phyloP scores from a whole-genome alignment of 2,888 invertebrate species.

The Pandemis heparana region DNA sequence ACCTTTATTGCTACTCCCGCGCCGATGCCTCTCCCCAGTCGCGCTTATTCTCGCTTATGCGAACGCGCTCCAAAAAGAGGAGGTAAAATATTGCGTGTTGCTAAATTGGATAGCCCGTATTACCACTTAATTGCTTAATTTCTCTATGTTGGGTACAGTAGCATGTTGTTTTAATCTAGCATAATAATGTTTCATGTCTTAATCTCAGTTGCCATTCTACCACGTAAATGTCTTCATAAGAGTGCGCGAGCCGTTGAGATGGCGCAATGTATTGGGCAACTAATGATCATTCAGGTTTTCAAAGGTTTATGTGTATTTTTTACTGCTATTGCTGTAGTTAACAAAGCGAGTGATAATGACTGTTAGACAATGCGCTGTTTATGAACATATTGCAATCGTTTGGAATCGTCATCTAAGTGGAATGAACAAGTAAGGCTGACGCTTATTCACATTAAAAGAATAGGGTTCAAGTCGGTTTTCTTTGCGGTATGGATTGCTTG shows the following conservation, averaged over 20 bases:
- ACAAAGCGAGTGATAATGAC: constrained; percentile 27
- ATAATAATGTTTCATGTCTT: background rate
- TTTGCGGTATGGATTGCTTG: too few relatives aligned
- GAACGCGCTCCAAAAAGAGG: too few relatives aligned
- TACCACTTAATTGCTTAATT: too few relatives aligned
- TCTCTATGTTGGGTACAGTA: background rate
- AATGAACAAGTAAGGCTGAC: background rate
- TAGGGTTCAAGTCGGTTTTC: too few relatives aligned
- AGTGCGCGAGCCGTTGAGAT: constrained; percentile 10
- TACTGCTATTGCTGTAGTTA: constrained; percentile 12
- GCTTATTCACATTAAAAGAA: background rate
- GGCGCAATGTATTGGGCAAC: constrained; percentile 21
- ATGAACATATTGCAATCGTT: constrained; percentile 29
- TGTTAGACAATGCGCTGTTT: constrained; percentile 25
- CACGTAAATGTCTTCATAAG: constrained; percentile 5
- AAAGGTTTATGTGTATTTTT: constrained; percentile 21
- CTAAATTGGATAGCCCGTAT: too few relatives aligned
- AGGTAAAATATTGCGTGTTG: too few relatives aligned
- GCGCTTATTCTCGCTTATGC: too few relatives aligned
- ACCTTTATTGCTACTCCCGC: too few relatives aligned
- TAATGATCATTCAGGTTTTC: constrained; percentile 19
- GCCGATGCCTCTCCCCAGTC: too few relatives aligned
- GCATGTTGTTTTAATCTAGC: background rate
- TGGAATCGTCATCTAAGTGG: constrained; percentile 17
- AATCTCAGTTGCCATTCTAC: constrained; percentile 7